These are phyloP conservation scores for Eudorcas thomsonii DNA, from an alignment of 2,113 vertebrate genomes.

Conservation along the genomic window DNA sequence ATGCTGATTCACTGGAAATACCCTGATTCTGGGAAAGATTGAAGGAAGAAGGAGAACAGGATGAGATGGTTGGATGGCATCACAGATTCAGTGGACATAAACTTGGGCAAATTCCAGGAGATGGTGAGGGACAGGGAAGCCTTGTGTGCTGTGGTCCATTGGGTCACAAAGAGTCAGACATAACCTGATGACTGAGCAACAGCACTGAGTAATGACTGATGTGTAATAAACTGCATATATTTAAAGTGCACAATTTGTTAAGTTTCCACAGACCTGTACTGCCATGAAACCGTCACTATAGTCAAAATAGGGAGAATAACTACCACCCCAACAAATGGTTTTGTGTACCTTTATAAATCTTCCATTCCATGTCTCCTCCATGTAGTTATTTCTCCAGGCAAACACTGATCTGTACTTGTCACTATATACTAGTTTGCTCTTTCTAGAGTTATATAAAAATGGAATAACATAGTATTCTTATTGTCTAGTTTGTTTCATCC, in stretches of 20 bases:
- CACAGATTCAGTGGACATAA: not conserved
- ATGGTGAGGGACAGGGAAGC: not conserved
- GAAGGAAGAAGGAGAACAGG: not conserved
- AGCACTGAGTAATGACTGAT: not conserved
- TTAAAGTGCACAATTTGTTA: not conserved
- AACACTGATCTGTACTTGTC: not conserved
- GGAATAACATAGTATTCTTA: no score
- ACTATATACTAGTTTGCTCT: not conserved
- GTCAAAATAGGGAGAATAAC: not conserved
- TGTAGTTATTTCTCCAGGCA: not conserved
- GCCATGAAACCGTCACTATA: not conserved
- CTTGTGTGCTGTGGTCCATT: not conserved
- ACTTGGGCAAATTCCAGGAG: not conserved
- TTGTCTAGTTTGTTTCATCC: not conserved
- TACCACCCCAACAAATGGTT: fast-evolving
- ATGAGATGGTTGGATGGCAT: not conserved
- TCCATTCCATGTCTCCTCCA: not conserved
- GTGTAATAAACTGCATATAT: not conserved
- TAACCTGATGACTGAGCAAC: not conserved
- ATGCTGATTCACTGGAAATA: not conserved
- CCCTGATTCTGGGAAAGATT: not conserved
- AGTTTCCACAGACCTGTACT: not conserved
- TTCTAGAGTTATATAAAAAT: not conserved
- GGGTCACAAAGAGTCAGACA: not conserved
- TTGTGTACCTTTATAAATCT: not conserved